A percentile compares a stretch with the other conserved stretches of the same genome.
Evolutionary conservation across 2,888 invertebrate species (phyloP).

Genomic region (Lepidochrysops patricia): DNA sequence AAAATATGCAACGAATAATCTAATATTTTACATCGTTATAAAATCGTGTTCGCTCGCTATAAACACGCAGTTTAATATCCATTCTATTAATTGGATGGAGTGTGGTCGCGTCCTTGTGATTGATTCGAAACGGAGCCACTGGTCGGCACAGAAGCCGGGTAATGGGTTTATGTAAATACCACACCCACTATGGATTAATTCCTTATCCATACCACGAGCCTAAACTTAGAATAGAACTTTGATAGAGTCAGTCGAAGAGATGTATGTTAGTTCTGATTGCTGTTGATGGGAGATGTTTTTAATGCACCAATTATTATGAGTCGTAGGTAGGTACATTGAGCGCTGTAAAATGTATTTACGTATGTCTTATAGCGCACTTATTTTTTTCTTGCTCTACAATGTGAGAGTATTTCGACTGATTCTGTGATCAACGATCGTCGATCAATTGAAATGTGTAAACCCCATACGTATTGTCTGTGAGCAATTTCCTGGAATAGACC

Average conservation of each 20-base stretch:
- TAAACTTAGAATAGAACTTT: not conserved
- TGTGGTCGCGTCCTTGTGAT: not conserved
- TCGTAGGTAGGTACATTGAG: too few species aligned
- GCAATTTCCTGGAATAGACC: conserved; percentile 44
- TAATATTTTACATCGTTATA: not conserved
- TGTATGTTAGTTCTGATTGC: too few species aligned
- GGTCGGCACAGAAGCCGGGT: not conserved
- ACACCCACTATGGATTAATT: not conserved
- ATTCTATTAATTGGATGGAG: not conserved
- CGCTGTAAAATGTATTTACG: too few species aligned
- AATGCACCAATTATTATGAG: too few species aligned
- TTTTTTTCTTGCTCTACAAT: not conserved
- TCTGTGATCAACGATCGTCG: not conserved
- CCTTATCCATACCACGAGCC: not conserved
- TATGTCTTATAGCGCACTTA: too few species aligned
- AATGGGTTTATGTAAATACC: conserved; percentile 2
- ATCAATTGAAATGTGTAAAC: not conserved
- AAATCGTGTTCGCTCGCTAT: not conserved
- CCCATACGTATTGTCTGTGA: conserved; percentile 25
- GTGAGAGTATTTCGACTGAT: too few species aligned
- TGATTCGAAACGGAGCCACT: not conserved
- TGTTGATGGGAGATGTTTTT: too few species aligned
- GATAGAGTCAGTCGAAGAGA: too few species aligned
- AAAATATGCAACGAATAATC: not conserved
- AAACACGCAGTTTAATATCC: not conserved